A percentile compares a stretch with the other conserved stretches of the same genome.
Conservation (phyloP, 2,113 vertebrate species). For the Chamaetylas fuelleborni region DNA sequence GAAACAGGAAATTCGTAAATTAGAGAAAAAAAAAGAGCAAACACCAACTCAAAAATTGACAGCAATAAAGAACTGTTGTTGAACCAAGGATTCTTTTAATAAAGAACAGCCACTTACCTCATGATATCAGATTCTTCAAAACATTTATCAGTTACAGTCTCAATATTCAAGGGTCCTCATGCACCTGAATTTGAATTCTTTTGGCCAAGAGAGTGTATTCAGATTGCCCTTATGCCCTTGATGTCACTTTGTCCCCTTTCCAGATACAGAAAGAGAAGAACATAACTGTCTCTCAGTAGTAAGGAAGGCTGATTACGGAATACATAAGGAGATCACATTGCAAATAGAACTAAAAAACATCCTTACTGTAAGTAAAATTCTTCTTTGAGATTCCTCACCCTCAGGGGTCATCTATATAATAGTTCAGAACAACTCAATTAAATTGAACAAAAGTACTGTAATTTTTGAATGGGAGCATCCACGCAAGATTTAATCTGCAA, state of each 20-base stretch:
- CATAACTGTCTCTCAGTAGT: constrained; percentile 45
- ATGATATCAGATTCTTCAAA: background rate
- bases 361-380: background rate
- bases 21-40: background rate
- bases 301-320: constrained; percentile 15
- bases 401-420: background rate
- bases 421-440: background rate
- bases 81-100: background rate
- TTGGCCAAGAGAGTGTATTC: constrained; percentile 44
- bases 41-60: background rate
- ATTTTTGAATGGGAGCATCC: background rate
- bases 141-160: constrained; percentile 5
- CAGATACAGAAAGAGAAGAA: constrained; percentile 64
- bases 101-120: constrained; percentile 43
- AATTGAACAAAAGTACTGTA: background rate
- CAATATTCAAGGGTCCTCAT: constrained; percentile 36
- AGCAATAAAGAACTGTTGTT: background rate
- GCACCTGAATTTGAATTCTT: constrained; percentile 50
- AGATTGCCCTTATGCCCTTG: constrained; percentile 52
- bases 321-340: constrained; percentile 26
- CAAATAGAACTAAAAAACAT: background rate
- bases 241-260: constrained; percentile 50
- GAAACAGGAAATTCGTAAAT: background rate
- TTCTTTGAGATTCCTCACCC: background rate
- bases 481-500: background rate